phyloP scores from a whole-genome alignment of 1,140 invertebrate species.

The Babylonia areolata region DNA sequence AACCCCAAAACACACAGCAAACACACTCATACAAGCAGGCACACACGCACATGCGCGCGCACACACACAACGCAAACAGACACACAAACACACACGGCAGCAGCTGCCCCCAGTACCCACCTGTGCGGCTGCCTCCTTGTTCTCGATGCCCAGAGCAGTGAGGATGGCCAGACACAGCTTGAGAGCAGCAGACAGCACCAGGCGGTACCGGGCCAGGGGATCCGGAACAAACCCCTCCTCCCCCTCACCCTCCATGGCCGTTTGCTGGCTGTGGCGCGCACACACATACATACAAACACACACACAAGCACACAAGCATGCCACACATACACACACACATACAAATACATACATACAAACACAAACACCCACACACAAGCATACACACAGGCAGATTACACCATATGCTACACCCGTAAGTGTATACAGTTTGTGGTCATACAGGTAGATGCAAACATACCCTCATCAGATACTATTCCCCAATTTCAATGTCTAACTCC shows the following conservation, averaged over 20 bases:
- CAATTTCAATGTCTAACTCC: too few species aligned
- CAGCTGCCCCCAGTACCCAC: slow-evolving; percentile 22
- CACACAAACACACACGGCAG: too few species aligned
- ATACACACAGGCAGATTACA: too few species aligned
- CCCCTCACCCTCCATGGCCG: slow-evolving; percentile 6
- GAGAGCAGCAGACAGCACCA: slow-evolving; percentile 87
- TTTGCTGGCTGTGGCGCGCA: background rate
- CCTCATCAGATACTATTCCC: too few species aligned
- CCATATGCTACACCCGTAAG: too few species aligned
- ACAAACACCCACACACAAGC: background rate
- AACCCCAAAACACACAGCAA: too few species aligned
- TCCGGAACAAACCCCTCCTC: slow-evolving; percentile 80
- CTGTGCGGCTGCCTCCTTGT: slow-evolving; percentile 86
- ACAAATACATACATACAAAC: background rate
- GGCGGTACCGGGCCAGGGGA: slow-evolving; percentile 83
- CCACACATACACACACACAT: background rate
- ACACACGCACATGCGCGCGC: too few species aligned
- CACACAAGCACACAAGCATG: too few species aligned
- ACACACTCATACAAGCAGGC: too few species aligned
- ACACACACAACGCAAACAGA: too few species aligned
- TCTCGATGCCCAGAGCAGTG: slow-evolving; percentile 87
- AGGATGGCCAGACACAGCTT: slow-evolving; percentile 88
- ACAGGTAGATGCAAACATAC: too few species aligned
- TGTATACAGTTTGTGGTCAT: too few species aligned
- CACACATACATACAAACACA: background rate